phyloP scores from a whole-genome alignment of 2,888 invertebrate genomes.

The Pristionchus arcanus region DNA sequence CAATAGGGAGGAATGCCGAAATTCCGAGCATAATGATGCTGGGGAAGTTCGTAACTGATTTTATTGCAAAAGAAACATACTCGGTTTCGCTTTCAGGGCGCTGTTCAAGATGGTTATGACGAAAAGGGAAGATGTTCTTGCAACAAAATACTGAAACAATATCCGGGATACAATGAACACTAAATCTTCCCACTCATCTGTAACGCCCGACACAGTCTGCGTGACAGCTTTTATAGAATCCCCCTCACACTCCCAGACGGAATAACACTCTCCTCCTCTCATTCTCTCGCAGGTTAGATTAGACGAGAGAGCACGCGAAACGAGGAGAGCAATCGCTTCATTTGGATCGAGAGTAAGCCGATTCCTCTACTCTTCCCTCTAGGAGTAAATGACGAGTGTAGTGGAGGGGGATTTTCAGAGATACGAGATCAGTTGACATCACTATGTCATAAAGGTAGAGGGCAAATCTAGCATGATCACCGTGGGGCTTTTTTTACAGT shows the following conservation, averaged over 20 bases:
- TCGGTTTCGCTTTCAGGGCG: too few relatives aligned
- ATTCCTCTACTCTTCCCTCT: background rate
- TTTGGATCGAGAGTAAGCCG: background rate
- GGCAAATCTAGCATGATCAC: background rate
- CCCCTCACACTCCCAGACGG: background rate
- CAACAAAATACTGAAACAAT: too few relatives aligned
- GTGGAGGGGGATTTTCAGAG: background rate
- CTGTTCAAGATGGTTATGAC: too few relatives aligned
- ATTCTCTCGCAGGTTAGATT: background rate
- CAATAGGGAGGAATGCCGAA: background rate
- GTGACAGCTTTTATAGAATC: constrained; percentile 31
- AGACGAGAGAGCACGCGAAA: background rate
- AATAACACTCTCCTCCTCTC: background rate
- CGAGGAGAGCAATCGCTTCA: background rate
- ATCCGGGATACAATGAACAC: too few relatives aligned
- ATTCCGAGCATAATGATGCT: background rate
- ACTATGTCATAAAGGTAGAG: background rate
- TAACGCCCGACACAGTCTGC: background rate
- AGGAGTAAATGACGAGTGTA: background rate
- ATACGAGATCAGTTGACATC: constrained; percentile 11
- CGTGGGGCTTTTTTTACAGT: too few relatives aligned
- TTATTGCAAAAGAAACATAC: background rate
- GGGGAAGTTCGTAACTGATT: background rate
- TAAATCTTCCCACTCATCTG: background rate
- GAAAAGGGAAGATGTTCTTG: too few relatives aligned